Percentiles rank a stretch among this genome's conserved stretches.
Conservation (phyloP, 2,113 vertebrate genomes). For the Holacanthus passer region DNA sequence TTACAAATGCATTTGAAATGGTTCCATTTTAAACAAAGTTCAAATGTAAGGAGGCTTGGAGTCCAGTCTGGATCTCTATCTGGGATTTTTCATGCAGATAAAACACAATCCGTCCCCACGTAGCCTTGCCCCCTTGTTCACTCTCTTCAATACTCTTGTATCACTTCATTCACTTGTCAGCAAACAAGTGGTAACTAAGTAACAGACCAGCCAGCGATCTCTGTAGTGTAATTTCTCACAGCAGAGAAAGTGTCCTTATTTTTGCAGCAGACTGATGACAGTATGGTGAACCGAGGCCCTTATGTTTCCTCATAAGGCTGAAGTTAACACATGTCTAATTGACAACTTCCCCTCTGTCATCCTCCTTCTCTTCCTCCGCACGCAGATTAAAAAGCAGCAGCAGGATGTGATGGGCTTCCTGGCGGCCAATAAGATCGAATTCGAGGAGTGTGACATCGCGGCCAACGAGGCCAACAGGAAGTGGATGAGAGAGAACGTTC, state of each 20-base stretch:
- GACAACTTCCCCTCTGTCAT: slow-evolving; percentile 58
- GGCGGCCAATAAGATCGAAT: slow-evolving; percentile 94
- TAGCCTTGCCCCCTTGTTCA: slow-evolving; percentile 20
- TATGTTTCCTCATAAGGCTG: slow-evolving; percentile 40
- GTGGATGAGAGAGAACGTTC: slow-evolving; percentile 98
- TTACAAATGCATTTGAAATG: neutral
- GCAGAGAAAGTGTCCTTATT: slow-evolving; percentile 30
- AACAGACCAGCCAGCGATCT: slow-evolving; percentile 34
- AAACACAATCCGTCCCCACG: slow-evolving; percentile 14
- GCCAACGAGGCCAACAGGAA: slow-evolving; percentile 94
- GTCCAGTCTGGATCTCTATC: neutral
- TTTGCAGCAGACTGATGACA: slow-evolving; percentile 27
- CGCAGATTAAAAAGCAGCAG: slow-evolving; percentile 98
- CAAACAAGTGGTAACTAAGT: slow-evolving; percentile 38
- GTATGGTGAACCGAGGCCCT: slow-evolving; percentile 17
- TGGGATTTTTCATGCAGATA: slow-evolving; percentile 6
- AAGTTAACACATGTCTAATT: slow-evolving; percentile 43
- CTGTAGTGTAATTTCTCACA: slow-evolving; percentile 10
- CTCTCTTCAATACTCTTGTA: neutral
- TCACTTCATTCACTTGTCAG: slow-evolving; percentile 27
- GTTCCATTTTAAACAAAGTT: neutral
- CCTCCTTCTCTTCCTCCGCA: slow-evolving; percentile 37
- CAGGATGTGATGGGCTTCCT: slow-evolving; percentile 95
- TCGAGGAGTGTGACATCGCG: slow-evolving; percentile 96
- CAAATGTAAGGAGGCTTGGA: neutral